These are phyloP conservation scores for Pollenia griseotomentosa DNA, from an alignment of 2,888 invertebrate genomes.

Conservation along the genomic window DNA sequence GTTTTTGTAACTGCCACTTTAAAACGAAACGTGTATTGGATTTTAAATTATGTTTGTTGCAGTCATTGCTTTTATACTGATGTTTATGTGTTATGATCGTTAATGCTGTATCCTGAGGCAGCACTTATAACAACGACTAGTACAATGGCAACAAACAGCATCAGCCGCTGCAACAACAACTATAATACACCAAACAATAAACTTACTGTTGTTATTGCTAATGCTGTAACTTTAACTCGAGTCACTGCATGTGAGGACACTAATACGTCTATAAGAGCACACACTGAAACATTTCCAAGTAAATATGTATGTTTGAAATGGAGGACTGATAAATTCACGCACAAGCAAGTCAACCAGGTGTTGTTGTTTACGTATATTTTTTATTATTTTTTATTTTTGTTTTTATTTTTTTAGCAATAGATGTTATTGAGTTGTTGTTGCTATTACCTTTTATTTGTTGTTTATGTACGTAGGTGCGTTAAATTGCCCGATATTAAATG, in stretches of 20 bases:
- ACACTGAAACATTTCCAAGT: neutral
- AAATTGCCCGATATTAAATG: neutral
- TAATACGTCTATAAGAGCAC: neutral
- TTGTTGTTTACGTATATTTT: neutral
- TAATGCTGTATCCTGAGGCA: too few relatives aligned
- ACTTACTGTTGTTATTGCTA: constrained; percentile 2
- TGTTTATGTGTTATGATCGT: too few relatives aligned
- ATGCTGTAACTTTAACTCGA: neutral
- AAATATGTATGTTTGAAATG: neutral
- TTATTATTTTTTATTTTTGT: neutral
- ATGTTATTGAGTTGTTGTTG: neutral
- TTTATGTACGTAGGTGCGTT: neutral
- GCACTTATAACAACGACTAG: too few relatives aligned
- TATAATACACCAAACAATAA: neutral
- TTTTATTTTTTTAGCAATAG: neutral
- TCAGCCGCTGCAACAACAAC: constrained; percentile 3
- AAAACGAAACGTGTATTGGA: too few relatives aligned
- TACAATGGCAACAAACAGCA: neutral
- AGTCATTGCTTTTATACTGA: too few relatives aligned
- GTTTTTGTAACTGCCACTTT: too few relatives aligned
- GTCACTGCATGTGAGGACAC: too few relatives aligned
- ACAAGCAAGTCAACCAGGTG: constrained; percentile 10
- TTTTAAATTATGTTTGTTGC: too few relatives aligned
- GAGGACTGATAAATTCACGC: neutral
- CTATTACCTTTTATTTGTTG: neutral